Evolutionary conservation across 2,113 vertebrate species (phyloP).

Genomic region (Chlamydotis undulata): DNA sequence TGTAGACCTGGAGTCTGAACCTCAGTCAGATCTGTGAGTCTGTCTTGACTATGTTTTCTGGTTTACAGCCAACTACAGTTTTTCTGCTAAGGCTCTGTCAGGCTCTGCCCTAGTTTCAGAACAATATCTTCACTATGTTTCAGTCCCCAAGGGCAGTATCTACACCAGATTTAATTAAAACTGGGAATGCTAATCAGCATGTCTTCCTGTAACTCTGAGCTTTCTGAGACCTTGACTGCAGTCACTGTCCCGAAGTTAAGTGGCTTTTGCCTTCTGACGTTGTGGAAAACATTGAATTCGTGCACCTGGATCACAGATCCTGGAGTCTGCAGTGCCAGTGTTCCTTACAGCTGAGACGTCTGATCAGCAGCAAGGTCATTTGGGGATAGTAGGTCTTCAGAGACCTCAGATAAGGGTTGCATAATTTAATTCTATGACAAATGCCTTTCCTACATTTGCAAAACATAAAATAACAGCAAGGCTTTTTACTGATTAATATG

Average conservation of each 20-base stretch:
- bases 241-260: neutral
- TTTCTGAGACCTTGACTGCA: neutral
- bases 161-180: slow-evolving; percentile 47
- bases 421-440: neutral
- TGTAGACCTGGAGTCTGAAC: neutral
- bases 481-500: neutral
- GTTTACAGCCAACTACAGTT: neutral
- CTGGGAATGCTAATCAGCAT: slow-evolving; percentile 43
- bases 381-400: neutral
- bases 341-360: neutral
- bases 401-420: neutral
- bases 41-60: neutral
- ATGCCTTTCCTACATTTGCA: neutral
- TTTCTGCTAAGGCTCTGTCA: neutral
- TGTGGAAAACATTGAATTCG: neutral
- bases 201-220: neutral
- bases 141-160: neutral
- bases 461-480: neutral
- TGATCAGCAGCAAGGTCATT: neutral
- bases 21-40: neutral
- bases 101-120: slow-evolving; percentile 37
- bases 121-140: neutral
- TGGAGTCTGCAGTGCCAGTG: rapidly evolving
- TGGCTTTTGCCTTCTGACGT: neutral
- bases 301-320: neutral